Percentiles rank a stretch among this genome's conserved stretches.
These are phyloP conservation scores for Prunella strophiata DNA, from an alignment of 2,797 vertebrate species.

Conservation along the genomic window DNA sequence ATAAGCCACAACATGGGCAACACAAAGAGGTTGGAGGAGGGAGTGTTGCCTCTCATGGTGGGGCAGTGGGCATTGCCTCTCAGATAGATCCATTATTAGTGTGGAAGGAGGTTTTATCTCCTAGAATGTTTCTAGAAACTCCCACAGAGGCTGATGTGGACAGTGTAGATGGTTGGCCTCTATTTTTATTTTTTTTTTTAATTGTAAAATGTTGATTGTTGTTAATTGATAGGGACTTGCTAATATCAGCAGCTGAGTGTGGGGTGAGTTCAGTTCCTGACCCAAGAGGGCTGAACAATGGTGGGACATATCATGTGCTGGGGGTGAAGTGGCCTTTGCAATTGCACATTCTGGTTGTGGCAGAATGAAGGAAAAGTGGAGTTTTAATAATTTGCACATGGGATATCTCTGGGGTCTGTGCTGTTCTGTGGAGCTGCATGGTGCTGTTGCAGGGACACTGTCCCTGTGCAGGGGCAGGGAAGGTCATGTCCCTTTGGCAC, in stretches of 20 bases:
- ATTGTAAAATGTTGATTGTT: neutral
- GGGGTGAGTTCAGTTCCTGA: neutral
- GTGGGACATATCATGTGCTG: no score
- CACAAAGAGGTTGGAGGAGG: neutral
- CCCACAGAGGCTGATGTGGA: neutral
- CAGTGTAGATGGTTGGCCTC: neutral
- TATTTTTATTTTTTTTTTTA: neutral
- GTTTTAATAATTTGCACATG: neutral
- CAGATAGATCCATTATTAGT: neutral
- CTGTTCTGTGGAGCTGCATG: accelerated
- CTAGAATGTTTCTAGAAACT: neutral
- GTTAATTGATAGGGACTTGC: neutral
- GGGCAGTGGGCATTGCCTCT: neutral
- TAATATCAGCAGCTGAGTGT: neutral
- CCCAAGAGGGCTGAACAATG: neutral
- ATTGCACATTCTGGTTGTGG: neutral
- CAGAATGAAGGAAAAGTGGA: neutral
- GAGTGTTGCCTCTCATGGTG: neutral
- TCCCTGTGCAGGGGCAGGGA: neutral
- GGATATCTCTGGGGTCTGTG: neutral
- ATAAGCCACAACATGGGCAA: accelerated
- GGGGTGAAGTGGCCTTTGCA: neutral
- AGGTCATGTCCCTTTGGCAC: neutral
- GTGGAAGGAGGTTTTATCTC: neutral
- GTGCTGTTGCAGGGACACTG: neutral